Conservation (phyloP, 1,140 invertebrate genomes). For the Bombus cullumanus region DNA sequence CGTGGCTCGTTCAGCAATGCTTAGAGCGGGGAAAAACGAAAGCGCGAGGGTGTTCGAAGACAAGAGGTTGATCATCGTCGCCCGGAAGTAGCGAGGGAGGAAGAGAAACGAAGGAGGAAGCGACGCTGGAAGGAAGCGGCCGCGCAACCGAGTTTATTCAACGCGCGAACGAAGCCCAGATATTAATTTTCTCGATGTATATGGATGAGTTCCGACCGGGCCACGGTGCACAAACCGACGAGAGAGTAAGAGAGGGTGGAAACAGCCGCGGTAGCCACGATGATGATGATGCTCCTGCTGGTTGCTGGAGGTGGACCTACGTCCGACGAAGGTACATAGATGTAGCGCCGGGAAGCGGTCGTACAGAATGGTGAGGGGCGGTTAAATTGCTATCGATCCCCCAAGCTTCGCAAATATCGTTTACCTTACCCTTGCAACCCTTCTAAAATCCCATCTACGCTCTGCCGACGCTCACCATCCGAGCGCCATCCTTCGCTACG, state of each 20-base stretch:
- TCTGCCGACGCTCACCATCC: constrained; percentile 6
- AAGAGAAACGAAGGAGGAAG: constrained; percentile 40
- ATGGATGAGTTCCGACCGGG: constrained; percentile 80
- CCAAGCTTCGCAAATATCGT: constrained; percentile 69
- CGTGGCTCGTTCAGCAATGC: neutral
- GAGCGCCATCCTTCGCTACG: constrained; percentile 34
- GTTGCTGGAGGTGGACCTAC: constrained; percentile 38
- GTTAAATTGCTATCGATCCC: constrained; percentile 75
- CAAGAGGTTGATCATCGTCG: constrained; percentile 38
- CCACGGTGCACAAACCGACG: constrained; percentile 27
- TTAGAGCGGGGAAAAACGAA: neutral
- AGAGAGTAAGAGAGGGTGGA: constrained; percentile 18
- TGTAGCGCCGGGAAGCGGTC: constrained; percentile 52
- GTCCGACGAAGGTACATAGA: constrained; percentile 41
- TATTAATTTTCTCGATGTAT: constrained; percentile 83
- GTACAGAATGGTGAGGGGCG: constrained; percentile 64
- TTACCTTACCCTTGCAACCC: constrained; percentile 64
- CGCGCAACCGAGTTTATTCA: constrained; percentile 77
- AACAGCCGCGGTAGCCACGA: neutral
- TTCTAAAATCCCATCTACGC: constrained; percentile 28
- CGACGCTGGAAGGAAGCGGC: constrained; percentile 36
- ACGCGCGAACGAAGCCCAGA: constrained; percentile 74
- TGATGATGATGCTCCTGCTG: constrained; percentile 14
- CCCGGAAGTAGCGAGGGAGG: constrained; percentile 14
- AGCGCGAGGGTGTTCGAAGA: constrained; percentile 30